phyloP scores from a whole-genome alignment of 2,113 vertebrate genomes.

The Psilopsiagon aymara region DNA sequence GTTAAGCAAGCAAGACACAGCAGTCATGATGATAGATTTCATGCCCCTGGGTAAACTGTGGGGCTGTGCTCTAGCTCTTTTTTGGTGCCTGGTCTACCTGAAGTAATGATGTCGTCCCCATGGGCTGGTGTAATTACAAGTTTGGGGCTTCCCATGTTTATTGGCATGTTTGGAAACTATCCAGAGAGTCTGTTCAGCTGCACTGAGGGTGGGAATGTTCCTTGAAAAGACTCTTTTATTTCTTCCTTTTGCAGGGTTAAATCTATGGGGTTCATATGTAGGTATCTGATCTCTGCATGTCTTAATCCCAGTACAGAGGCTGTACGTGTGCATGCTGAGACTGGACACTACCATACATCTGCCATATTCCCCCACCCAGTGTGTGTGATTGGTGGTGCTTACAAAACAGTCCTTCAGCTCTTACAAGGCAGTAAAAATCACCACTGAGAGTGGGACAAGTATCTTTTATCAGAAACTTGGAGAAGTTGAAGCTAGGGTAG shows the following conservation, averaged over 20 bases:
- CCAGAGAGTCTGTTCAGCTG: neutral
- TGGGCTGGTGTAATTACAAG: neutral
- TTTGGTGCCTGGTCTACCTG: neutral
- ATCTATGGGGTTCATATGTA: neutral
- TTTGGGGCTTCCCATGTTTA: neutral
- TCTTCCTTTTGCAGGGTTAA: neutral
- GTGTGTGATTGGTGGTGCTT: neutral
- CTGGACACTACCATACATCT: neutral
- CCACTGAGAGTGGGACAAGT: neutral
- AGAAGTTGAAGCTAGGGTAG: neutral
- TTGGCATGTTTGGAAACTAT: neutral
- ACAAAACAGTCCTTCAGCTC: neutral
- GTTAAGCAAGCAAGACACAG: neutral
- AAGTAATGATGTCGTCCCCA: neutral
- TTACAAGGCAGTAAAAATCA: neutral
- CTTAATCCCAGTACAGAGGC: neutral
- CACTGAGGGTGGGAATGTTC: neutral
- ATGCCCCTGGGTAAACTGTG: neutral
- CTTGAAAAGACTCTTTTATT: neutral
- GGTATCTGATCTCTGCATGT: neutral
- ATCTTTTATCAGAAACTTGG: neutral
- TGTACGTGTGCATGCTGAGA: accelerated
- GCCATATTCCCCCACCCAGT: accelerated
- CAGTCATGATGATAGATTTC: neutral
- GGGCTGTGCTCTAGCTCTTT: neutral